Evolutionary conservation across 2,113 vertebrate genomes (phyloP), one percentile per base, ranked within the genome.

Genomic region (Zootoca vivipara): DNA sequence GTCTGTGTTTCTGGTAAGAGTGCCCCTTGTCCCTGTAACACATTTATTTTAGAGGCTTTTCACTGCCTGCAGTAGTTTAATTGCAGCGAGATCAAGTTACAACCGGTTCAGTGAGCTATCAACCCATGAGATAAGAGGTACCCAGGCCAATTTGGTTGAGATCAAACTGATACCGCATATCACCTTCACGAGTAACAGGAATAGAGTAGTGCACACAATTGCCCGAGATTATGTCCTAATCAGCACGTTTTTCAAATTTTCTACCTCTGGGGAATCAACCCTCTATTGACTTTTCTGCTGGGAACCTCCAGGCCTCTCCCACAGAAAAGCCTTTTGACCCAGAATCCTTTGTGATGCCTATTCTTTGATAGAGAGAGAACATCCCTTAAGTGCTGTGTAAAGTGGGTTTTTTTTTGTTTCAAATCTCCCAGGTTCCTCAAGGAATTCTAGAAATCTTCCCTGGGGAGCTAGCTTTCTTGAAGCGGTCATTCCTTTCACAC

Each of bases 31-130:
- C 38, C 86, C 38, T 40, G 30, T 46, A 87, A 46, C 65, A 33
- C 20, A 16, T 75, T 82, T 82, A 64, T 65, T 82, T 87, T 42
- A 82, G 7, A 90, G 7, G 1, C 82, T 88, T 85, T 69, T 85
- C 80, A 16, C 3, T 65, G 52, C 46, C n/a, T 75, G 82, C 86
- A 26, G 42, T 62, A 7, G 87, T 86, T 82, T 80, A 75, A 81
- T 0, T 87, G 84, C 0, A 74, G 22, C 58, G 42, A 74, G 72
- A 86, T 92, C 10, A 22, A 90, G 81, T 94, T 92, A 86, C 65
- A 86, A 87, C 86, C 91, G 89, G 69, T 91, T 93, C 83, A 70
- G 91, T 89, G 77, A 6, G 0, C 82, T 83, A 46, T 83, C 65
- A 83, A 81, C n/a, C 40, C 88, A 62, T 18, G 64, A 82, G 73